Base-by-base conservation (phyloP, 2,797 vertebrate species). In the Sebastes matsubarae region DNA sequence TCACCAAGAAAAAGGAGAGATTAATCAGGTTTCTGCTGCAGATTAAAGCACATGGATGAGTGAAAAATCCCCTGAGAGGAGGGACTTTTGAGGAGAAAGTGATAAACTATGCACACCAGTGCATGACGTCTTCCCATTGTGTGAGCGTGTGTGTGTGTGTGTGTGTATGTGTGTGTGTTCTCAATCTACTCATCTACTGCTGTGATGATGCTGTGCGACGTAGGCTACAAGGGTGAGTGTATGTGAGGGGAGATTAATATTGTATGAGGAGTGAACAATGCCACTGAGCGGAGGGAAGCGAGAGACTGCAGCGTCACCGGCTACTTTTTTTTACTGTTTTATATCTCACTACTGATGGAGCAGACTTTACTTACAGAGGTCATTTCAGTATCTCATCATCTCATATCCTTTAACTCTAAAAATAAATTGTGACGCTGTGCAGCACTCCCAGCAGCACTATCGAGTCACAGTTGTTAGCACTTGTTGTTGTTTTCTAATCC, bases 131-230 rank as follows among this genome's bases (percentile, higher is more conserved):
- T 88, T 87, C 67, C 5, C 12, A 20, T 50, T 85, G 25, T 77
- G 68, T 78, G 75, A 68, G 72, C 77, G 29, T 64, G 38, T 42
- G 70, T 46, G 70, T 68, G 54, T 75, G 77, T 71, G 38, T 78
- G 76, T 78, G 59, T 80, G 36, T 68, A 74, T 70, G 38, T 78
- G 76, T 78, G 74, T 79, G 59, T 81, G 36, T 68, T 72, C 20
- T 68, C 55, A 60, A 68, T 84, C 63, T 73, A 86, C 83, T 87
- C 76, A 82, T 88, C 68, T 68, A 60, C 83, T 80, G 82, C 81
- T 85, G 74, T 81, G 88, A 92, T 88, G 93, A 93, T 87, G 92
- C 91, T 87, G 85, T 87, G 72, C 42, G 16, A 92, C 82, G 87
- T 89, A 83, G 79, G 68, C 69, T 30, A 69, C 70, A 61, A 27